Evolutionary conservation across 2,113 vertebrate species (phyloP).

Genomic region (Eolophus roseicapilla): DNA sequence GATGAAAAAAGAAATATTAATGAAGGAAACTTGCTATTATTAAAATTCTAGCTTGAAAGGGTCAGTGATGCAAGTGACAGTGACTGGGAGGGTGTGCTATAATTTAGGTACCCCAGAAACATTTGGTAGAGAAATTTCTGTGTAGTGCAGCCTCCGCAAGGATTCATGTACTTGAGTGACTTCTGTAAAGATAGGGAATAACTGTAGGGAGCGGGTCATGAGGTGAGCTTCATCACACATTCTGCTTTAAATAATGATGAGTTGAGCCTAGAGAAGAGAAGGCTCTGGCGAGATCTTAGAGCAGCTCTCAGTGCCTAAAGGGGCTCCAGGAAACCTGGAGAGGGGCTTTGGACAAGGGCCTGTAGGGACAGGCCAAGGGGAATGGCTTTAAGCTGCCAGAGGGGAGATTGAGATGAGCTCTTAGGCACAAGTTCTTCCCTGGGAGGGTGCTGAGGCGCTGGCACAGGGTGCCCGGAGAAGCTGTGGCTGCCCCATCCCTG

Average conservation of each 20-base stretch:
- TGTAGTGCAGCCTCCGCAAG: neutral
- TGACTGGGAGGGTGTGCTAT: neutral
- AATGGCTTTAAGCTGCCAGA: neutral
- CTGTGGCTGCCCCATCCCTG: too few species aligned
- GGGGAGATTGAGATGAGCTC: too few species aligned
- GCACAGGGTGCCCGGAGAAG: too few species aligned
- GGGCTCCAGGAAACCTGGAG: neutral
- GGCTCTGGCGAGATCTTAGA: neutral
- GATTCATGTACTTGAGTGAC: neutral
- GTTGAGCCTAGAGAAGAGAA: neutral
- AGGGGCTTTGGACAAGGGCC: neutral
- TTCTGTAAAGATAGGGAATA: neutral
- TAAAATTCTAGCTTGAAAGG: neutral
- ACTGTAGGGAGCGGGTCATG: neutral
- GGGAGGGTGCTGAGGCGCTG: too few species aligned
- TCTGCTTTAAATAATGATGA: neutral
- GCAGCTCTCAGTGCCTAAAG: neutral
- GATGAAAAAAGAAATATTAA: neutral
- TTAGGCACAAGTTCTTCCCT: too few species aligned
- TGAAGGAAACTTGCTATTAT: neutral
- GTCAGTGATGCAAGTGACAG: neutral
- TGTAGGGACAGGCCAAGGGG: neutral
- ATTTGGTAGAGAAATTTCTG: neutral
- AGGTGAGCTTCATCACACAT: neutral
- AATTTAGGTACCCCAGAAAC: neutral